Evolutionary conservation across 2,113 vertebrate genomes (phyloP).

Genomic region (Hyperopisus bebe): DNA sequence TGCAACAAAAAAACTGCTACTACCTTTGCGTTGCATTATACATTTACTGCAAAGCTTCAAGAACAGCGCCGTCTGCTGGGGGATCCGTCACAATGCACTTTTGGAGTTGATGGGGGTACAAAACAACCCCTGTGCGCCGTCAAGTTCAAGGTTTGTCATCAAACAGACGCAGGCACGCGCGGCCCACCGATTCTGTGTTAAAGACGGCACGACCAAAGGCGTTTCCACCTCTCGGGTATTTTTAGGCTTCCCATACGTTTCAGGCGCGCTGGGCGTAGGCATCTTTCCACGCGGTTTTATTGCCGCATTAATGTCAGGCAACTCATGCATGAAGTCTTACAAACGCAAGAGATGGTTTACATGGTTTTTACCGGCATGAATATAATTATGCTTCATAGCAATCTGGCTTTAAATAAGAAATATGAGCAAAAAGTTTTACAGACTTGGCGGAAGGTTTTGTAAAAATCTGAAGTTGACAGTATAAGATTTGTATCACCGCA

Average conservation of each 20-base stretch:
- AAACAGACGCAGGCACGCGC: neutral
- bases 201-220: neutral
- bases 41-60: neutral
- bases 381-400: neutral
- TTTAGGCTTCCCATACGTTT: neutral
- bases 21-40: neutral
- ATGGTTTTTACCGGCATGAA: neutral
- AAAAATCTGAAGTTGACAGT: constrained; percentile 11
- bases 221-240: neutral
- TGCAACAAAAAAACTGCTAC: neutral
- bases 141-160: neutral
- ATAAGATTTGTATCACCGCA: neutral
- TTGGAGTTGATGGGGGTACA: neutral
- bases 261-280: neutral
- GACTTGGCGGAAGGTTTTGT: neutral
- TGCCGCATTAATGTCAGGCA: neutral
- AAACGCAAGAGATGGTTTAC: neutral
- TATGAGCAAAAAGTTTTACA: neutral
- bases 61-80: constrained; percentile 27
- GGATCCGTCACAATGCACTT: neutral
- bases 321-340: neutral
- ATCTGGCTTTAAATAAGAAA: neutral
- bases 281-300: neutral
- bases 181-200: neutral
- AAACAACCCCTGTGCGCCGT: neutral